phyloP scores from a whole-genome alignment of 2,888 invertebrate genomes.

The Melanostoma scalare region DNA sequence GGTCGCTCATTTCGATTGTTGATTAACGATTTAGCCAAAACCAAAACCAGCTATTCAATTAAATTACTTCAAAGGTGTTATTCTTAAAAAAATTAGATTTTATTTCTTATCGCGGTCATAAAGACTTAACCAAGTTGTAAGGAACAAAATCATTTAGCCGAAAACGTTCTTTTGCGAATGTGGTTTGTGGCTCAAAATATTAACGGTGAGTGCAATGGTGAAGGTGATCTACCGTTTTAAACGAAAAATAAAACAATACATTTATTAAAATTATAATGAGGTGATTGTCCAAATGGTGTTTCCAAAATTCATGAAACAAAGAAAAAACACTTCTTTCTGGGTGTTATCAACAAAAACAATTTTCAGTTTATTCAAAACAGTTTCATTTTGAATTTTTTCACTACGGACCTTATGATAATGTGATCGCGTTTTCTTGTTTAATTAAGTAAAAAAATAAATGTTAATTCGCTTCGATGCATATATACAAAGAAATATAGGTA shows the following conservation, averaged over 20 bases:
- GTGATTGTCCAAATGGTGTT: constrained; percentile 28
- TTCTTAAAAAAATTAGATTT: constrained; percentile 4
- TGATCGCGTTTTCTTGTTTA: constrained; percentile 32
- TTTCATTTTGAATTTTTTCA: constrained; percentile 49
- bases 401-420: constrained; percentile 45
- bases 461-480: constrained; percentile 49
- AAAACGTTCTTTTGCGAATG: not conserved
- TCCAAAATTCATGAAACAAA: constrained; percentile 36
- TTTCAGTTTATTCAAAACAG: not conserved
- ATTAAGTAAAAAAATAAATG: constrained; percentile 46
- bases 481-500: not conserved
- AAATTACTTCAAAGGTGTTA: constrained; percentile 30
- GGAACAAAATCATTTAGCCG: not conserved
- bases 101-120: no score
- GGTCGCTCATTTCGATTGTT: constrained; percentile 46
- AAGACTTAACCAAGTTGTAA: not conserved
- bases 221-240: constrained; percentile 1
- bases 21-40: constrained; percentile 45
- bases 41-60: constrained; percentile 26
- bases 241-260: not conserved
- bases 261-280: not conserved
- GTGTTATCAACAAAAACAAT: constrained; percentile 12
- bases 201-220: constrained; percentile 45
- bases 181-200: not conserved
- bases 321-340: constrained; percentile 10